phyloP scores from a whole-genome alignment of 2,113 vertebrate species.

The Naja naja region DNA sequence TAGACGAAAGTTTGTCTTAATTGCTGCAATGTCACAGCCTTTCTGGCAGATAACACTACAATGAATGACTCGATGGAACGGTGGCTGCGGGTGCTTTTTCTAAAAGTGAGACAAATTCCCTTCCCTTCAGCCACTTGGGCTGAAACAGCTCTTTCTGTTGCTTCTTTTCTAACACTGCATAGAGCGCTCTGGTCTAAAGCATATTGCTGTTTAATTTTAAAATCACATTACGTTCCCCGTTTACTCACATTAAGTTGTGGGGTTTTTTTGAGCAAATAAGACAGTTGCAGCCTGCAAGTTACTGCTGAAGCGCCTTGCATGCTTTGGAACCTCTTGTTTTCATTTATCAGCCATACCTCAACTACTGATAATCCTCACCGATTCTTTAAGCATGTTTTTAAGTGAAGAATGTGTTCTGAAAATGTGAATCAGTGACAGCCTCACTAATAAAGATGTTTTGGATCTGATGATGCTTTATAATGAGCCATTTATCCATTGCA shows the following conservation, averaged over 20 bases:
- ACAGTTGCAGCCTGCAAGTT: not conserved
- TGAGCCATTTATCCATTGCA: not conserved
- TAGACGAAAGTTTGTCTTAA: slow-evolving; percentile 77
- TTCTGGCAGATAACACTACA: slow-evolving; percentile 68
- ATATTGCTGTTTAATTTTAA: slow-evolving; percentile 49
- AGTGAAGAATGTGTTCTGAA: not conserved
- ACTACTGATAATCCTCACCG: not conserved
- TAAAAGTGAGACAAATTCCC: slow-evolving; percentile 78
- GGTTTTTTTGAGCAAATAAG: not conserved
- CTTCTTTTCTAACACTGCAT: slow-evolving; percentile 60
- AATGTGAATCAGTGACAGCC: not conserved
- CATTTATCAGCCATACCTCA: not conserved
- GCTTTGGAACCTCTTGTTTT: not conserved
- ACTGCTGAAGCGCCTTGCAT: not conserved
- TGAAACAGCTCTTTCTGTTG: slow-evolving; percentile 62
- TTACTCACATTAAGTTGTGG: not conserved
- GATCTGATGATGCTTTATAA: not conserved
- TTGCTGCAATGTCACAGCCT: slow-evolving; percentile 72
- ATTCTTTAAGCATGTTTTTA: not conserved
- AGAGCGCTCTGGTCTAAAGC: slow-evolving; percentile 57
- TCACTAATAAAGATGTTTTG: not conserved
- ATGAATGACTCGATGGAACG: slow-evolving; percentile 64
- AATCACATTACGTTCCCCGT: slow-evolving; percentile 1
- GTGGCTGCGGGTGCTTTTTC: slow-evolving; percentile 70
- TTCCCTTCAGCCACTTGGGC: slow-evolving; percentile 59